phyloP scores from a whole-genome alignment of 2,888 invertebrate genomes.

The Drosophila falleni region DNA sequence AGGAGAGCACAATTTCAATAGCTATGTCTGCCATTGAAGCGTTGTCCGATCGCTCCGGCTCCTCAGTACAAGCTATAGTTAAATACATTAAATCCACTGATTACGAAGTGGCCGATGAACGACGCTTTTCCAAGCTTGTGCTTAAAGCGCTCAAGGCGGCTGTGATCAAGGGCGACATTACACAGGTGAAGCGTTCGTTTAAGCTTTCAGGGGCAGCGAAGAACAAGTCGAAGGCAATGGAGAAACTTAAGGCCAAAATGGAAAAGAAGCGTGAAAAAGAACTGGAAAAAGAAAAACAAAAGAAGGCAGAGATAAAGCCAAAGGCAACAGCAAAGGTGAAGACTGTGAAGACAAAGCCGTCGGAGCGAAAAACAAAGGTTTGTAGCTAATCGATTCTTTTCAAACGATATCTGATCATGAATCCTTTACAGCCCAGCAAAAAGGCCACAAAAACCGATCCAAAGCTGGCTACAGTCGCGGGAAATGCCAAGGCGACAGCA shows the following conservation, averaged over 20 bases:
- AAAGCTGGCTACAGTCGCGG: not conserved
- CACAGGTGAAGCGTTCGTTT: conserved; percentile 9
- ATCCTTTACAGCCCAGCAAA: conserved; percentile 3
- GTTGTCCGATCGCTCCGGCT: not conserved
- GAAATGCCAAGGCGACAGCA: conserved; percentile 4
- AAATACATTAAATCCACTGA: conserved; percentile 13
- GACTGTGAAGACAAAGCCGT: not conserved
- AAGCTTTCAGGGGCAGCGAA: conserved; percentile 7
- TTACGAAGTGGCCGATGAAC: not conserved
- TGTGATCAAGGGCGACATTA: not conserved
- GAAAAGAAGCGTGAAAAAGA: not conserved
- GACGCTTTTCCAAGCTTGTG: not conserved
- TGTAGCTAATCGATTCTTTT: not conserved
- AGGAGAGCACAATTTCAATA: not conserved
- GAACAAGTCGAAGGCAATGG: not conserved
- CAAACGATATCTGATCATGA: not conserved
- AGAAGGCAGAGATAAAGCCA: not conserved
- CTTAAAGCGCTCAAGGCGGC: conserved; percentile 4
- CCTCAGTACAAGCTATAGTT: conserved; percentile 10
- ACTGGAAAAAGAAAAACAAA: not conserved
- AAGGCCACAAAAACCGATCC: not conserved
- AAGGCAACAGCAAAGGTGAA: not conserved
- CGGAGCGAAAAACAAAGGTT: conserved; percentile 16
- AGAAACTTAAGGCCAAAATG: conserved; percentile 9
- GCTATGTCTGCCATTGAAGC: conserved; percentile 3